Conservation (phyloP, 1,140 invertebrate genomes). For the Drosophila pruinosa region DNA sequence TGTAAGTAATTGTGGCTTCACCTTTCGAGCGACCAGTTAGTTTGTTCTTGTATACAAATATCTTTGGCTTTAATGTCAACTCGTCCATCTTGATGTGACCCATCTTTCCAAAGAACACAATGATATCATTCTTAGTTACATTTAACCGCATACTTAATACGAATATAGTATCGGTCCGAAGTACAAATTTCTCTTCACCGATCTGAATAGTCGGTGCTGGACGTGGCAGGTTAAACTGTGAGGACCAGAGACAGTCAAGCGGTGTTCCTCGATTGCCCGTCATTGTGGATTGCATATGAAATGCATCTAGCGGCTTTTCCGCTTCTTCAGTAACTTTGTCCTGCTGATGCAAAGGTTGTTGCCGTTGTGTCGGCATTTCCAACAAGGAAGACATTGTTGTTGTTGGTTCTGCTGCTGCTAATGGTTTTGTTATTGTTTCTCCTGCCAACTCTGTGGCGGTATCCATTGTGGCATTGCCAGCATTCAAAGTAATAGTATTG, state of each 20-base stretch:
- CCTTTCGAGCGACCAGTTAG: slow-evolving; percentile 59
- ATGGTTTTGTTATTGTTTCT: neutral
- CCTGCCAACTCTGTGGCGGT: neutral
- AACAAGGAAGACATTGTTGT: neutral
- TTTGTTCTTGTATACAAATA: slow-evolving; percentile 72
- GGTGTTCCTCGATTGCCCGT: neutral
- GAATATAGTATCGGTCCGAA: slow-evolving; percentile 57
- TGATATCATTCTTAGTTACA: slow-evolving; percentile 65
- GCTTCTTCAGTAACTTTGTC: neutral
- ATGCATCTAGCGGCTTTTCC: slow-evolving; percentile 3
- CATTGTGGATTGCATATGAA: neutral
- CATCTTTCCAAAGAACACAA: slow-evolving; percentile 50
- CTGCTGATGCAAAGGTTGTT: neutral
- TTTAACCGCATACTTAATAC: slow-evolving; percentile 61
- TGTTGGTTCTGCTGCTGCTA: neutral
- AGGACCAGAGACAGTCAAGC: slow-evolving; percentile 10
- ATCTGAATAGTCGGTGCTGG: slow-evolving; percentile 26
- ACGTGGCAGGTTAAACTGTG: neutral
- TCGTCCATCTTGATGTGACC: slow-evolving; percentile 53
- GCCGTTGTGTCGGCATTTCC: neutral
- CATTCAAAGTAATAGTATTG: too few species aligned
- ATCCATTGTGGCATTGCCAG: neutral
- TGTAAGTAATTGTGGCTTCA: slow-evolving; percentile 63
- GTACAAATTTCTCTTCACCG: slow-evolving; percentile 40
- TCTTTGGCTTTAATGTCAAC: slow-evolving; percentile 46